These are phyloP conservation scores for Plagodis pulveraria DNA, from an alignment of 2,888 invertebrate species.

Conservation along the genomic window DNA sequence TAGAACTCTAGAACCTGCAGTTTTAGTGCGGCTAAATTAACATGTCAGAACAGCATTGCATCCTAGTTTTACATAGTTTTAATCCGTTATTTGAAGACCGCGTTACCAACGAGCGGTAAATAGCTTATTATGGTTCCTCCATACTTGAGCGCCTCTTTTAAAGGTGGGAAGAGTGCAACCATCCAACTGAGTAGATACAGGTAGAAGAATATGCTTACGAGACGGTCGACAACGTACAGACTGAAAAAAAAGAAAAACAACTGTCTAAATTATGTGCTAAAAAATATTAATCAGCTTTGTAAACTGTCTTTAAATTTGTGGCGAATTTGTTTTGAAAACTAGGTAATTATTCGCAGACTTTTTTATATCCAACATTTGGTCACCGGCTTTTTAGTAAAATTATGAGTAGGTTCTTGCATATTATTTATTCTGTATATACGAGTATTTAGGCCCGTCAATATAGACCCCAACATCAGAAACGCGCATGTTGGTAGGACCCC, in stretches of 20 bases:
- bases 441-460: no score
- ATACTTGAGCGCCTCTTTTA: conserved; percentile 55
- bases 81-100: conserved; percentile 52
- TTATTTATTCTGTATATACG: no score
- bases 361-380: no score
- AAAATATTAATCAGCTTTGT: not conserved
- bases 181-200: conserved; percentile 72
- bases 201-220: conserved; percentile 79
- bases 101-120: conserved; percentile 71
- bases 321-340: no score
- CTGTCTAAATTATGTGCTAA: not conserved
- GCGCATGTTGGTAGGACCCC: no score
- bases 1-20: no score
- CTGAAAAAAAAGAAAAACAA: conserved; percentile 54
- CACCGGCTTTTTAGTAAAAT: no score
- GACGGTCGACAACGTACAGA: conserved; percentile 78
- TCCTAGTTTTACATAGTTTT: not conserved
- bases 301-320: no score
- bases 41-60: not conserved
- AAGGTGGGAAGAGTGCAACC: conserved; percentile 60
- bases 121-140: conserved; percentile 65
- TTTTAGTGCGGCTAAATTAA: no score
- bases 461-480: no score
- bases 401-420: no score
- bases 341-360: no score